Base-by-base conservation (phyloP, 2,797 vertebrate genomes). In the Girardinus metallicus region DNA sequence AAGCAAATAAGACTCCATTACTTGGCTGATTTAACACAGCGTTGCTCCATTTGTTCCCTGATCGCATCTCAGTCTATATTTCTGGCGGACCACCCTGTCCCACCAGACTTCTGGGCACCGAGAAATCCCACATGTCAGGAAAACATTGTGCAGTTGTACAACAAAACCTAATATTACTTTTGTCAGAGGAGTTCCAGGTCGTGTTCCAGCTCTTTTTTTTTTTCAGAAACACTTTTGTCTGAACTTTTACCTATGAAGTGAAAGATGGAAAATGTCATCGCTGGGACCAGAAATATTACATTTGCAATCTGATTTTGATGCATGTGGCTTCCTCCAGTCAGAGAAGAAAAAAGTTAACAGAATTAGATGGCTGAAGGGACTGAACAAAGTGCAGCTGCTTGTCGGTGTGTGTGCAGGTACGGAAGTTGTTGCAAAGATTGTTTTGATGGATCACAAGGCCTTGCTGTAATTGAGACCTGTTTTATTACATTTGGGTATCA, bases 91-190 rank as follows among this genome's bases (percentile, higher is more conserved):
- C 89, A 83, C 90, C 80, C 70, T 26, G 51, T 71, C 68, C 76
- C 80, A 79, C 62, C 85, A 93, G 90, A 93, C 93, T 74, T 78
- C 81, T 73, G 75, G 92, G 89, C 91, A 87, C 88, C 86, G 62
- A 76, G 60, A 85, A 86, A 86, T 87, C 77, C 81, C 70, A 79
- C 81, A 78, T 79, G 60, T 70, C 71, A 80, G 73, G 44, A 81
- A 80, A 85, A 55, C 51, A 77, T 57, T 83, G 66, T 70, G 57
- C 15, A 71, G 64, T 81, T 84, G 36, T 41, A 73, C 75, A 73
- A 62, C 74, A 76, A 53, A 80, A 78, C 43, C 55, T 74, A 43
- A 18, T 62, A 80, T 74, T 82, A 82, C 70, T 36, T 82, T 46
- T 83, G 78, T 77, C 83, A 86, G 47, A 7, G 55, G 49, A 57